Evolutionary conservation across 1,140 invertebrate genomes (phyloP), one percentile per base, ranked within the genome.

Genomic region (Uloborus diversus): DNA sequence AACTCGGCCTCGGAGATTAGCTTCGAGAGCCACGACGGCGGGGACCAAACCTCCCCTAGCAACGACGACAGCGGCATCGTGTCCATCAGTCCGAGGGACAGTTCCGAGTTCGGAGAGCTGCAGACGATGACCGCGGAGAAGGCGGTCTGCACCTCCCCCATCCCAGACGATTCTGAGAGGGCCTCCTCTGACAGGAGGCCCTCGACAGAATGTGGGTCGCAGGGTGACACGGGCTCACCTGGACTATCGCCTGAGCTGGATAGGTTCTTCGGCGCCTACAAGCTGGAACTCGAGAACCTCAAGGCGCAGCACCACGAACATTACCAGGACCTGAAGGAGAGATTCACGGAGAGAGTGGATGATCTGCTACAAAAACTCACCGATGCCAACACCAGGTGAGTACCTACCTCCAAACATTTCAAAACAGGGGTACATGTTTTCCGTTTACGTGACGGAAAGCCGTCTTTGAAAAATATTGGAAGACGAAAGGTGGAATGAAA

Each of bases 321-420:
- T 79, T 84, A 83, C 62, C 85, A 86, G 59, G 82, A 85, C 57
- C 28, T 86, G 61, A 85, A 85, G 81, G 90, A 92, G 82, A 89
- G 90, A 51, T 92, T 94, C 84, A 94, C 94, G 86, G 92, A 94
- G 82, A 93, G 92, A 86, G 86, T 90, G n/a, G 90, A 95, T 85
- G 90, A 91, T 28, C 86, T 95, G 78, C 85, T 95, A 28, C 92
- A 93, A 84, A 92, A 93, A 84, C 87, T 95, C 49, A 90, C 92
- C 66, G 94, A 95, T 84, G 90, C 93, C 17, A 94, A 94, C 84
- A 91, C 87, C 56, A 87, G 86, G 86, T 88, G 83, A 84, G 53
- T 57, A 1, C 1, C n/a, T n/a, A n/a, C n/a, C n/a, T n/a, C n/a
- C n/a, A n/a, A n/a, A n/a, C n/a, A n/a, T n/a, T n/a, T n/a, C n/a